Conservation (phyloP, 2,113 vertebrate genomes). For the Thamnophis sirtalis region DNA sequence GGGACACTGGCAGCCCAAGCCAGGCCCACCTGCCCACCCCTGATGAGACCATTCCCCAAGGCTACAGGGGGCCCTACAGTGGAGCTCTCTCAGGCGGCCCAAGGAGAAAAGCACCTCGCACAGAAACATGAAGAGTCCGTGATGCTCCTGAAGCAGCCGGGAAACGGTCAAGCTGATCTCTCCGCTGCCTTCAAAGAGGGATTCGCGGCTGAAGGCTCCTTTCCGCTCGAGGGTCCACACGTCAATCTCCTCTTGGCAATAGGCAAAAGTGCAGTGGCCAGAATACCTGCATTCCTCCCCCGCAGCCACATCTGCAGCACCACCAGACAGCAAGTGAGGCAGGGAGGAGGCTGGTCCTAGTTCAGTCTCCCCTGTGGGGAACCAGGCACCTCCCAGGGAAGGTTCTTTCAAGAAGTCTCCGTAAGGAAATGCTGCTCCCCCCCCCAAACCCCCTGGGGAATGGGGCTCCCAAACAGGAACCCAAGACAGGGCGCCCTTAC, state of each 20-base stretch:
- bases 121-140: slow-evolving; percentile 94
- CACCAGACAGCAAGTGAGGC: neutral
- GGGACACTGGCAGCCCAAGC: neutral
- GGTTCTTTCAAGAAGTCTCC: neutral
- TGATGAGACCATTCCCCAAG: neutral
- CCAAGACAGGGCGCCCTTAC: slow-evolving; percentile 57
- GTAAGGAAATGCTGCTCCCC: neutral
- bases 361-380: neutral
- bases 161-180: slow-evolving; percentile 82
- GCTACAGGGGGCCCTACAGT: neutral
- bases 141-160: slow-evolving; percentile 89
- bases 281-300: slow-evolving; percentile 90
- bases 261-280: slow-evolving; percentile 94
- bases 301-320: slow-evolving; percentile 81
- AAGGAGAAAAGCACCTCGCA: slow-evolving; percentile 77
- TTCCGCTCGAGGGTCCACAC: slow-evolving; percentile 95
- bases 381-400: neutral
- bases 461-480: neutral
- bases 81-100: neutral
- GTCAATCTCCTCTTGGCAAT: slow-evolving; percentile 97
- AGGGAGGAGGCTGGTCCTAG: neutral
- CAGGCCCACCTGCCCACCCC: neutral
- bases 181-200: slow-evolving; percentile 82
- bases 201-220: slow-evolving; percentile 88
- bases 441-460: neutral